Base-by-base conservation (phyloP, 1,140 invertebrate species). In the Bombus impatiens region DNA sequence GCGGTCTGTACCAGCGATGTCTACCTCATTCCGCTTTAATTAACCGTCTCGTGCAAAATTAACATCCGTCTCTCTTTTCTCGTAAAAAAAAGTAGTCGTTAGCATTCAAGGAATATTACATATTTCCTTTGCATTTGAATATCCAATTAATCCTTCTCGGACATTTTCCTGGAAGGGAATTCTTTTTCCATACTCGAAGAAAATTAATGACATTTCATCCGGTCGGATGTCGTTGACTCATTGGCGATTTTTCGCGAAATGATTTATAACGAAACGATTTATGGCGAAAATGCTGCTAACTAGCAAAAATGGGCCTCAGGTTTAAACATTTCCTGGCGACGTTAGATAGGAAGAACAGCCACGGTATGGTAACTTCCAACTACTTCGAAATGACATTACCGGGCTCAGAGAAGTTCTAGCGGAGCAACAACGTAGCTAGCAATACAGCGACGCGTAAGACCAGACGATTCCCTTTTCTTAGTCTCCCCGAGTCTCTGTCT, bases 331-430 rank as follows among this genome's bases (percentile, higher is more conserved):
- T 37, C 28, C 15, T 32, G 32, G 13, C 9, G 5, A n/a, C 32
- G 59, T 67, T 77, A 40, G 35, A n/a, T 32, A 32, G 42, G 59
- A n/a, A 5, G 59, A 62, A 62, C 59, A n/a, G 28, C 59, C 28
- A 62, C 12, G 12, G 59, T n/a, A 62, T 62, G 12, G 28, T 67
- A 83, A 83, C 71, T 83, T 83, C 53, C 42, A 77, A 83, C 82
- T 83, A 83, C 9, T 35, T 53, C 5, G 25, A 44, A 82, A 74
- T 53, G 70, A 53, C n/a, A 77, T 83, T 83, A 83, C 81, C 10
- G 53, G 5, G 28, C 35, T 47, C 59, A 0, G 32, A 15, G 62
- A 83, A 83, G 53, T 83, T 83, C 53, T 18, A 59, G 18, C 32
- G 59, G 4, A n/a, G 59, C n/a, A 72, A 28, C 6, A 28, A 15